Base-by-base conservation (phyloP, 2,888 invertebrate species). In the Dryococelus australis region DNA sequence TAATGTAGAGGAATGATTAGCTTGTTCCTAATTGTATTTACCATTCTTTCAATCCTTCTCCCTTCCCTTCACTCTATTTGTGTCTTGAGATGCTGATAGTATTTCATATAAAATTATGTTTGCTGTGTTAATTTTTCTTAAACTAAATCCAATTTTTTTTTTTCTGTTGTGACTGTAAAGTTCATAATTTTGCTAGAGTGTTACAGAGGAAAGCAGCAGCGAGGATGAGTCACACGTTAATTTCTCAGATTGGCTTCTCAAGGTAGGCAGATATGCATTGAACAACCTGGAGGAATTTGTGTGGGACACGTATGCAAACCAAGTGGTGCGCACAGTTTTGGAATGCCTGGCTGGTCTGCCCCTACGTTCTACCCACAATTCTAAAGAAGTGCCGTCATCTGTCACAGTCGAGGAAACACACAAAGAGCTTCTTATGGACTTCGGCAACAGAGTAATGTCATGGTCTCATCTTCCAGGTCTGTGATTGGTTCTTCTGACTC, bases 211-310 rank as follows among this genome's bases (percentile, higher is more conserved):
- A 0, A n/a, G 24, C 83, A 35, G 83, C 83, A 16, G 83, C 13
- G 81, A 87, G 26, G 81, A 35, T 35, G 80, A 87, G 35, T 20
- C 10, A n/a, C 20, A 35, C 5, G 24, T 12, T 27, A 10, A n/a
- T 13, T 96, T 96, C 89, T 93, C 94, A 3, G 93, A 94, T 20
- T 96, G 96, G 91, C 94, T 96, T 0, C 89, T 96, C 24, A 97
- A 96, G 92, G 93, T 96, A 6, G 94, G 95, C 88, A 96, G 95
- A 92, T 98, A 96, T 92, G 93, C 96, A 35, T 92, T 97, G 0
- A 98, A 98, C 91, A 98, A 98, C 93, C 93, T 97, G 88, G 97
- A 97, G 91, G 97, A 97, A 91, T 97, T 96, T 90, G 94, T 97
- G 0, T 96, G 95, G 94, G 96, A 97, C 91, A 93, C 93, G 0